Conservation (phyloP, 2,113 vertebrate genomes). For the Heliornis fulica region DNA sequence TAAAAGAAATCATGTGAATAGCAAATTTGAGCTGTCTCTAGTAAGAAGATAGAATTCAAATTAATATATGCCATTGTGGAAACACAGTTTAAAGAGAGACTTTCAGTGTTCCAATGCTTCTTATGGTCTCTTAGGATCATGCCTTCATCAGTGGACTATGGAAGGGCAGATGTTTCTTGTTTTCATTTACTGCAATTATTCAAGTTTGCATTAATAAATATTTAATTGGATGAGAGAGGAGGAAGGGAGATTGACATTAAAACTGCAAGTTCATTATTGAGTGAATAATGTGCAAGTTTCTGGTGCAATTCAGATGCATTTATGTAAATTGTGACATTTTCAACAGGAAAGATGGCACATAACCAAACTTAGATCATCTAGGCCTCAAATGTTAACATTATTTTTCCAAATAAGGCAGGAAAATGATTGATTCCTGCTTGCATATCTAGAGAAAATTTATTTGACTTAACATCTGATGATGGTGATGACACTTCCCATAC, state of each 20-base stretch:
- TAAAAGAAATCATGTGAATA: neutral
- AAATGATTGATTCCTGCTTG: neutral
- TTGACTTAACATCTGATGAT: neutral
- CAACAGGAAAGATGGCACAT: neutral
- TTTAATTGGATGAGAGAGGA: neutral
- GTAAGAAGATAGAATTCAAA: neutral
- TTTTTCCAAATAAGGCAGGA: neutral
- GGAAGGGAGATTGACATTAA: neutral
- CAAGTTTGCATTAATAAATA: neutral
- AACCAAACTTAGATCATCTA: neutral
- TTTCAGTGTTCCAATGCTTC: neutral
- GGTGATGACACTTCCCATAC: neutral
- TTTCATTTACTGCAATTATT: neutral
- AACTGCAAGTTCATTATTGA: neutral
- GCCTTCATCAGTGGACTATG: neutral
- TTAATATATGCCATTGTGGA: neutral
- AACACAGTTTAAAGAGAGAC: neutral
- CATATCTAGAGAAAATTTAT: neutral
- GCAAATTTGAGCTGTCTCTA: neutral
- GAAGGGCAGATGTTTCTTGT: neutral
- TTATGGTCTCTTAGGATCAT: neutral
- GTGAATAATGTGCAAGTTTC: neutral
- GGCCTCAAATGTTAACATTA: neutral
- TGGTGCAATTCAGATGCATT: neutral
- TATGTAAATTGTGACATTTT: neutral